phyloP scores from a whole-genome alignment of 2,113 vertebrate species.

The Notiomystis cincta region DNA sequence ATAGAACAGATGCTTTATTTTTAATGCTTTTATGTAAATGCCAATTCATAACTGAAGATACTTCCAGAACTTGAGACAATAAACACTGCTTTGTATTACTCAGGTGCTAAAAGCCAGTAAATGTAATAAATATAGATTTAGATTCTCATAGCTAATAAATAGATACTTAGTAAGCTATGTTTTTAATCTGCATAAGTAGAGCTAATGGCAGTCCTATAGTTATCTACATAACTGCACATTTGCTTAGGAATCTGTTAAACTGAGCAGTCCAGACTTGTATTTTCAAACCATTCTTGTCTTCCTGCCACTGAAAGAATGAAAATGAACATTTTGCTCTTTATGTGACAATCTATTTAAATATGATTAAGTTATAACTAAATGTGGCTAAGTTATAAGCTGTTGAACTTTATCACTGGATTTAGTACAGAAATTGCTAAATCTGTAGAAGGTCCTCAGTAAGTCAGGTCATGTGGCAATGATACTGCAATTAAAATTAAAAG shows the following conservation, averaged over 20 bases:
- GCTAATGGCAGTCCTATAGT: neutral
- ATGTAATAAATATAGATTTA: neutral
- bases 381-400: neutral
- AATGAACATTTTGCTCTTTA: neutral
- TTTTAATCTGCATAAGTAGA: neutral
- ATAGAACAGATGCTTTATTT: neutral
- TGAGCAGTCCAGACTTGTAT: neutral
- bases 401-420: neutral
- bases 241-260: neutral
- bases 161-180: neutral
- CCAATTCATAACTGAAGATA: neutral
- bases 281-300: neutral
- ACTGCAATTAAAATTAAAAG: neutral
- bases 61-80: neutral
- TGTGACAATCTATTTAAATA: neutral
- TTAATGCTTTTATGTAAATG: neutral
- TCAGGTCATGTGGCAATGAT: neutral
- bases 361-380: neutral
- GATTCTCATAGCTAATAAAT: neutral
- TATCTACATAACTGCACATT: neutral
- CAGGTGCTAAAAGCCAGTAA: neutral
- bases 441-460: neutral
- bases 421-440: neutral
- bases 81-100: neutral
- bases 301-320: neutral